These are phyloP conservation scores for Bombus soroeensis DNA, from an alignment of 1,140 invertebrate species.

Conservation along the genomic window DNA sequence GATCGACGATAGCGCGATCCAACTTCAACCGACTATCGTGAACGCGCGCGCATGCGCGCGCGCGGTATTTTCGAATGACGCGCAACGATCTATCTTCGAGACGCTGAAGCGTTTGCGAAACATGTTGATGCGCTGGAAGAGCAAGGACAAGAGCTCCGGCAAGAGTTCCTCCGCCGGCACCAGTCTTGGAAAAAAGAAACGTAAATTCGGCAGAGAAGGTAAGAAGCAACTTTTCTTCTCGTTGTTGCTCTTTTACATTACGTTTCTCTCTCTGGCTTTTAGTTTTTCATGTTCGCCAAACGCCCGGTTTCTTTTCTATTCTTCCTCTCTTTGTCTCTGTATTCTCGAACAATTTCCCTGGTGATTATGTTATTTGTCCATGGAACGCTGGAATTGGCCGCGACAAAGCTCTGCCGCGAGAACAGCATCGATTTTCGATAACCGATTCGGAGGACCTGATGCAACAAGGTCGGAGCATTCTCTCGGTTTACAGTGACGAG, in stretches of 20 bases:
- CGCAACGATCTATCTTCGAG: slow-evolving; percentile 10
- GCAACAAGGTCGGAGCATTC: not conserved
- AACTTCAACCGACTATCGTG: slow-evolving; percentile 18
- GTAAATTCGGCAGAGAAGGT: slow-evolving; percentile 84
- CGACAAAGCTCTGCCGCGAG: not conserved
- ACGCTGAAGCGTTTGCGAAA: slow-evolving; percentile 58
- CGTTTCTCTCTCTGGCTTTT: not conserved
- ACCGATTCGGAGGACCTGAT: not conserved
- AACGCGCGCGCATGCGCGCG: slow-evolving; percentile 21
- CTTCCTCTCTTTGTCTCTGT: not conserved
- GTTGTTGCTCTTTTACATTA: not conserved
- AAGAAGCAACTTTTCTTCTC: slow-evolving; percentile 37
- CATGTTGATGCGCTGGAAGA: slow-evolving; percentile 85
- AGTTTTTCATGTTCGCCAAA: too few relatives aligned
- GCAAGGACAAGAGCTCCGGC: slow-evolving; percentile 83
- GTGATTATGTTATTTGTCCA: not conserved
- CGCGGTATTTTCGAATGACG: slow-evolving; percentile 35
- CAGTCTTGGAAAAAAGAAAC: slow-evolving; percentile 82
- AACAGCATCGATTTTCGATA: slow-evolving; percentile 14
- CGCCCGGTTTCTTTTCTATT: too few relatives aligned
- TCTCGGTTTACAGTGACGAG: not conserved
- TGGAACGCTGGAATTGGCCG: not conserved
- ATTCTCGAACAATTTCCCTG: not conserved
- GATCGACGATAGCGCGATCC: slow-evolving; percentile 6
- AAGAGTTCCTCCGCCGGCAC: slow-evolving; percentile 79